These are phyloP conservation scores for Liopterus haemorrhoidalis DNA, from an alignment of 2,888 invertebrate genomes.

Conservation along the genomic window DNA sequence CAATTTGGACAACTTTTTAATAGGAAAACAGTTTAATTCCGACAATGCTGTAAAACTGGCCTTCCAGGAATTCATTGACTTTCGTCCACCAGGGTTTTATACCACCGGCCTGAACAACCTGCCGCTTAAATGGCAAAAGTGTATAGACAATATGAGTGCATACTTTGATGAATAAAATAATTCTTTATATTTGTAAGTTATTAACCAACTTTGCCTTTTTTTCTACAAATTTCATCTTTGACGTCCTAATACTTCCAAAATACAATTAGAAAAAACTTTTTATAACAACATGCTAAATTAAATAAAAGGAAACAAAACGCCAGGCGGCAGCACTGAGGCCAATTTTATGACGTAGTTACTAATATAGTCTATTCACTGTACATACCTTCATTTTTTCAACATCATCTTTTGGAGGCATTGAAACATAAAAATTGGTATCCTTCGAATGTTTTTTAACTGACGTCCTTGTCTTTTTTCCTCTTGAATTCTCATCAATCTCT, in stretches of 20 bases:
- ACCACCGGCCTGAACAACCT: too few relatives aligned
- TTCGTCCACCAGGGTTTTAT: too few relatives aligned
- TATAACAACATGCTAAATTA: not conserved
- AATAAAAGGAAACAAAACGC: not conserved
- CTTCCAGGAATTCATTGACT: too few relatives aligned
- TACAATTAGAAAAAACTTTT: not conserved
- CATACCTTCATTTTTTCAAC: conserved; percentile 92
- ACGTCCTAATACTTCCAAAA: not conserved
- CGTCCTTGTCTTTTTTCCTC: conserved; percentile 46
- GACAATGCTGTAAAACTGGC: too few relatives aligned
- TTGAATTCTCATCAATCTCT: conserved; percentile 53
- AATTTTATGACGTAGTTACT: not conserved
- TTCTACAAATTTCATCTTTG: not conserved
- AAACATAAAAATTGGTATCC: conserved; percentile 86
- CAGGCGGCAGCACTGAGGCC: too few relatives aligned
- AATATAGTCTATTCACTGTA: not conserved
- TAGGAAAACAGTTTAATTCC: too few relatives aligned
- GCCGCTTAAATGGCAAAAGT: too few relatives aligned
- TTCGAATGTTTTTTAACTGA: conserved; percentile 49
- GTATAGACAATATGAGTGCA: too few relatives aligned
- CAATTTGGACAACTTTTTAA: too few relatives aligned
- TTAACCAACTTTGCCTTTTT: not conserved
- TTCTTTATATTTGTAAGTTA: too few relatives aligned
- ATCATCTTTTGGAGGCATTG: conserved; percentile 81
- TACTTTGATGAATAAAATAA: too few relatives aligned